Evolutionary conservation across 2,113 vertebrate genomes (phyloP).

Genomic region (Pseudorectes ferrugineus): DNA sequence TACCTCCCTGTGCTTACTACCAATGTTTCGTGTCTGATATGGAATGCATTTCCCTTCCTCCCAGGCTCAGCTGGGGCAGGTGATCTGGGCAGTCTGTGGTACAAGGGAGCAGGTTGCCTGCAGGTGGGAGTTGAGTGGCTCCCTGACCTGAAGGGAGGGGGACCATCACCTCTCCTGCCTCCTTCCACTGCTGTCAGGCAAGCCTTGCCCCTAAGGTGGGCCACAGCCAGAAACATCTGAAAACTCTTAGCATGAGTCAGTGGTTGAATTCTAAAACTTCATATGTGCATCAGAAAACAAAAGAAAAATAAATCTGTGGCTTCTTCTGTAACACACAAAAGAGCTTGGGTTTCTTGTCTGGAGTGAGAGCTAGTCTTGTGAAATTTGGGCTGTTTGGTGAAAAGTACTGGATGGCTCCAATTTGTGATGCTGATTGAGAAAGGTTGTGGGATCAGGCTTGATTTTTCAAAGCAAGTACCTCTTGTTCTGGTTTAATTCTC

Average conservation of each 20-base stretch:
- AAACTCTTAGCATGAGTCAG: not conserved
- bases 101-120: not conserved
- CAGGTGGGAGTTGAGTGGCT: not conserved
- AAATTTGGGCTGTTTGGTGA: not conserved
- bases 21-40: fast-evolving
- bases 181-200: not conserved
- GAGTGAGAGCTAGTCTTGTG: not conserved
- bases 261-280: not conserved
- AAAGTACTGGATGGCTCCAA: not conserved
- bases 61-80: not conserved
- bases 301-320: not conserved
- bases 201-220: not conserved
- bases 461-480: not conserved
- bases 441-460: not conserved
- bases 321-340: not conserved
- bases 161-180: not conserved
- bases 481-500: not conserved
- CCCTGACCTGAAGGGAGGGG: not conserved
- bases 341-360: not conserved
- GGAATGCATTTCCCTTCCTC: not conserved
- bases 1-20: not conserved
- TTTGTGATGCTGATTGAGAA: not conserved
- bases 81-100: not conserved
- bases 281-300: not conserved
- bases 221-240: not conserved